Evolutionary conservation across 2,113 vertebrate species (phyloP).

Genomic region (Synodontis membranacea): DNA sequence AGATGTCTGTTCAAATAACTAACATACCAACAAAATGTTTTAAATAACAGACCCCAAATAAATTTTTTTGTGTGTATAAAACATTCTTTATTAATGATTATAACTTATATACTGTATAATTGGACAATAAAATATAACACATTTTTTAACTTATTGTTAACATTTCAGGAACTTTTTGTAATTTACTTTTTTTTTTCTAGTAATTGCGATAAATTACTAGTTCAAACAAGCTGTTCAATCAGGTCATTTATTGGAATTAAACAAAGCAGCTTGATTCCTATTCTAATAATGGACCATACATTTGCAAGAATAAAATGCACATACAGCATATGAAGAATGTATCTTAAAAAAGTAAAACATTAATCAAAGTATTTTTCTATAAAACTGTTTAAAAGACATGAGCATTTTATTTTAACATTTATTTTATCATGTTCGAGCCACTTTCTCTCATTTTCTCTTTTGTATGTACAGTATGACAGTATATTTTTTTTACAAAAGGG

Average conservation of each 20-base stretch:
- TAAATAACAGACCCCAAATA: too few relatives aligned
- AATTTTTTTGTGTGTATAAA: too few relatives aligned
- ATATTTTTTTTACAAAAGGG: too few relatives aligned
- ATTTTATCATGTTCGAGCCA: too few relatives aligned
- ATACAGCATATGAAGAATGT: background rate
- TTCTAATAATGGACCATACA: background rate
- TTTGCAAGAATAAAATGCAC: background rate
- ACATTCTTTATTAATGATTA: background rate
- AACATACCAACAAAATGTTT: too few relatives aligned
- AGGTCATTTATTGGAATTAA: background rate
- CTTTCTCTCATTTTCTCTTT: too few relatives aligned
- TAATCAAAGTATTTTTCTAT: background rate
- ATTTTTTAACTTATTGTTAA: background rate
- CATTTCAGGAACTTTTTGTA: background rate
- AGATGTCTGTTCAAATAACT: too few relatives aligned
- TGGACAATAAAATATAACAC: background rate
- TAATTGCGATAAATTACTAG: background rate
- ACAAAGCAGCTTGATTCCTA: background rate
- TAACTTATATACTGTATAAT: background rate
- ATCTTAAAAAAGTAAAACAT: background rate
- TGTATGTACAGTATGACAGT: too few relatives aligned
- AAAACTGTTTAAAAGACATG: background rate
- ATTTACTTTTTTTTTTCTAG: too few relatives aligned
- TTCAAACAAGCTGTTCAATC: background rate
- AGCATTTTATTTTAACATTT: background rate